These are phyloP conservation scores for Syrrhaptes paradoxus DNA, from an alignment of 2,113 vertebrate genomes.

Conservation along the genomic window DNA sequence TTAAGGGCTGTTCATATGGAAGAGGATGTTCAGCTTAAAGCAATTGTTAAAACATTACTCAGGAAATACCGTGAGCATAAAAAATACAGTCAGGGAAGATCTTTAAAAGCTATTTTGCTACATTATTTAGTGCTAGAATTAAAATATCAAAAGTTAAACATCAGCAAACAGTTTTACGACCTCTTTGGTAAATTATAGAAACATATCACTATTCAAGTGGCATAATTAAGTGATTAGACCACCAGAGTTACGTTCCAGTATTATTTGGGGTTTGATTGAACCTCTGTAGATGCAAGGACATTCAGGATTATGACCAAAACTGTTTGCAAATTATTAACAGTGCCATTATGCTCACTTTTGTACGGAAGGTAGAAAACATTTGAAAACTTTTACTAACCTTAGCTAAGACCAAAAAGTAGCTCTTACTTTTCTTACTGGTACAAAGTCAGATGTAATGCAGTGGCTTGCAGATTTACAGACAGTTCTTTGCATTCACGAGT, in stretches of 20 bases:
- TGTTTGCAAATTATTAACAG: not conserved
- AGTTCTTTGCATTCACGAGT: not conserved
- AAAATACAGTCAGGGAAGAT: not conserved
- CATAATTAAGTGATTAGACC: not conserved
- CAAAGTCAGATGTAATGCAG: not conserved
- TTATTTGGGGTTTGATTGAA: not conserved
- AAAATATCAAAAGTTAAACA: slow-evolving; percentile 12
- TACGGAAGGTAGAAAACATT: not conserved
- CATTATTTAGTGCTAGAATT: slow-evolving; percentile 17
- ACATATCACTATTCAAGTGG: not conserved
- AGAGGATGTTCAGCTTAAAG: not conserved
- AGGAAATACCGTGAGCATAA: not conserved
- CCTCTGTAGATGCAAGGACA: not conserved
- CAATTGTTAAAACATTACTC: not conserved
- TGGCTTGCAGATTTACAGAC: not conserved
- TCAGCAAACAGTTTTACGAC: not conserved
- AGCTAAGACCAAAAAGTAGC: not conserved
- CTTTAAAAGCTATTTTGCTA: not conserved
- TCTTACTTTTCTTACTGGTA: not conserved
- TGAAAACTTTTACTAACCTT: not conserved
- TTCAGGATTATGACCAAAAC: not conserved
- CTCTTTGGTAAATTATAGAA: slow-evolving; percentile 30
- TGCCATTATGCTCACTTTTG: not conserved
- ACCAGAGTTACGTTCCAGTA: not conserved
- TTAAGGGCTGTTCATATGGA: not conserved